phyloP scores from a whole-genome alignment of 2,888 invertebrate genomes.

The Diogma glabrata region DNA sequence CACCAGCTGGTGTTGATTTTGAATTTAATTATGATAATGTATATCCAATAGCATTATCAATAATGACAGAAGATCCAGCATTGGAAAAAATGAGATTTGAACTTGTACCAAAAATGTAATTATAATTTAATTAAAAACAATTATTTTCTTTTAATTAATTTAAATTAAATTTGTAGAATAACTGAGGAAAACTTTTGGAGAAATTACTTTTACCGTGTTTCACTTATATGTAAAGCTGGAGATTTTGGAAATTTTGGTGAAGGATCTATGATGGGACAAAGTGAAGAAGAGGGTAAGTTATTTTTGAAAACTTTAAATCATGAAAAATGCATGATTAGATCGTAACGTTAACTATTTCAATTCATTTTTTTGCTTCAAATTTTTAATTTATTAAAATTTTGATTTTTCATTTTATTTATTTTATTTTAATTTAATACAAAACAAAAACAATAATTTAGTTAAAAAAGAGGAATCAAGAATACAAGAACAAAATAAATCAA shows the following conservation, averaged over 20 bases:
- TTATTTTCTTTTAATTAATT: not conserved
- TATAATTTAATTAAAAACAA: conserved; percentile 23
- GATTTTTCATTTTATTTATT: conserved; percentile 1
- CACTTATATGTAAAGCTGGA: conserved; percentile 93
- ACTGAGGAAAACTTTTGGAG: conserved; percentile 99
- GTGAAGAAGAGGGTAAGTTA: conserved; percentile 27
- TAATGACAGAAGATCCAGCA: conserved; percentile 90
- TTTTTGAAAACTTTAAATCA: not conserved
- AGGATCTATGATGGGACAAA: conserved; percentile 32
- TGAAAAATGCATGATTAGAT: not conserved
- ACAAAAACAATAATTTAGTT: not conserved
- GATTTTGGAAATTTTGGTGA: conserved; percentile 45
- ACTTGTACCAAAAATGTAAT: conserved; percentile 98
- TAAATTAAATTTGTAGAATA: conserved; percentile 48
- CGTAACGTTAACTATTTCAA: not conserved
- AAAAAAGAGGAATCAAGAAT: too few relatives aligned
- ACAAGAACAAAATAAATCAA: conserved; percentile 3
- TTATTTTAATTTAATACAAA: not conserved
- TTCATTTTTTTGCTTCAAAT: not conserved
- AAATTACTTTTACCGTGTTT: conserved; percentile 99
- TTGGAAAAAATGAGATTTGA: conserved; percentile 98
- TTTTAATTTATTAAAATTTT: not conserved
- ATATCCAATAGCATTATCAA: conserved; percentile 87
- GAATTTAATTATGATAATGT: conserved; percentile 88
- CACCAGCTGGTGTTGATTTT: conserved; percentile 90